Evolutionary conservation across 92 coral and sea anemone genomes (phyloP).

Genomic region (Nematostella vectensis): DNA sequence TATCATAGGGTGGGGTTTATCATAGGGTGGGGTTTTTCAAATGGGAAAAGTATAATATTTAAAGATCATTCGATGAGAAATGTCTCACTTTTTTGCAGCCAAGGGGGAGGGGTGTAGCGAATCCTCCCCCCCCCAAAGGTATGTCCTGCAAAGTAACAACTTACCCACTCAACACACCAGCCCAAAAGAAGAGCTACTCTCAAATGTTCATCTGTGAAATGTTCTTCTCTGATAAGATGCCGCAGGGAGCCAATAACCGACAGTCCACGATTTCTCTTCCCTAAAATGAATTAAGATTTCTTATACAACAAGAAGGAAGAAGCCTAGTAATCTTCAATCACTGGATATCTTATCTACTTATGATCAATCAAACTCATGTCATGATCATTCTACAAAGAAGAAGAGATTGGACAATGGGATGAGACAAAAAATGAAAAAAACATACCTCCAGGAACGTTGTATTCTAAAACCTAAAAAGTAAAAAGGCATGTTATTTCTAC

Average conservation of each 20-base stretch:
- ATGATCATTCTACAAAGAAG: background rate
- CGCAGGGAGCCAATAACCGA: conserved; percentile 78
- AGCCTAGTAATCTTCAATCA: background rate
- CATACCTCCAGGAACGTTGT: conserved; percentile 92
- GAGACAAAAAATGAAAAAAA: background rate
- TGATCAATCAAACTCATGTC: background rate
- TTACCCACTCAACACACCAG: conserved; percentile 92
- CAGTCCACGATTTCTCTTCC: conserved; percentile 83
- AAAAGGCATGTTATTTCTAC: background rate
- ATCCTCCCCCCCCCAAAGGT: too few species aligned
- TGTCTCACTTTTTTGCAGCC: background rate
- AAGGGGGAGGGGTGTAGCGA: background rate
- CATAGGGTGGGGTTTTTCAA: background rate
- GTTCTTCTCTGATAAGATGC: conserved; percentile 35
- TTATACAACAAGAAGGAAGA: too few species aligned
- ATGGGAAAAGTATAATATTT: too few species aligned
- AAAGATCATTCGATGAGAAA: background rate
- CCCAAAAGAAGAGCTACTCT: conserved; percentile 59
- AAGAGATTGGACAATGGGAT: background rate
- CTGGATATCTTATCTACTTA: too few species aligned
- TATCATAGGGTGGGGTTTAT: too few species aligned
- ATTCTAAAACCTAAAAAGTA: conserved; percentile 51
- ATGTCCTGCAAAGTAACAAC: too few species aligned
- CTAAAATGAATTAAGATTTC: conserved; percentile 9
- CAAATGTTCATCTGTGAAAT: conserved; percentile 53